Percentiles rank a stretch among this genome's conserved stretches.
Evolutionary conservation across 2,888 invertebrate genomes (phyloP).

Genomic region (Cephus pulcher): DNA sequence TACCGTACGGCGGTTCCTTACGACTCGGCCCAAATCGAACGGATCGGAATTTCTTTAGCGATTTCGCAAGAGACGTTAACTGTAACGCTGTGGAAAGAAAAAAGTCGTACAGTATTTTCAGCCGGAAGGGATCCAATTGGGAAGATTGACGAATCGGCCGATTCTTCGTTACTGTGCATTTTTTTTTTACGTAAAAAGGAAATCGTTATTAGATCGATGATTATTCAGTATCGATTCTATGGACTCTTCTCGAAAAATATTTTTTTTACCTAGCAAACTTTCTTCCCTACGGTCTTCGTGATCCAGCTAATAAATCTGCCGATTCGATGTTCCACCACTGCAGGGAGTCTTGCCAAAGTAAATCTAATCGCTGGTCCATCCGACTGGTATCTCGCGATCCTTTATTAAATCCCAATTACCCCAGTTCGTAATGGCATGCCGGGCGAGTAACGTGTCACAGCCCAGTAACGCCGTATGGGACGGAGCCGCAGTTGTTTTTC

Average conservation of each 20-base stretch:
- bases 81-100: background rate
- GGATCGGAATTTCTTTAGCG: background rate
- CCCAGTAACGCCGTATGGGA: background rate
- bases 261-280: background rate
- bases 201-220: background rate
- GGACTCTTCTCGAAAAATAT: background rate
- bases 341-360: background rate
- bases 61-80: background rate
- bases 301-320: background rate
- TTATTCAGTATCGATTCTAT: background rate
- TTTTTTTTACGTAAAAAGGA: background rate
- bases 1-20: conserved; percentile 25
- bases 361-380: background rate
- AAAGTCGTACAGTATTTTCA: background rate
- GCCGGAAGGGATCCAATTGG: background rate
- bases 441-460: background rate
- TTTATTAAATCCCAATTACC: background rate
- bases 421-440: background rate
- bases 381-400: background rate
- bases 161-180: background rate
- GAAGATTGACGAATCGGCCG: background rate
- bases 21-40: background rate
- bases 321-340: background rate
- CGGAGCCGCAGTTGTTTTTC: background rate
- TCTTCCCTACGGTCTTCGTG: background rate